Evolutionary conservation across 2,888 invertebrate species (phyloP), one percentile per base, ranked within the genome.

Genomic region (Catonia carolina): DNA sequence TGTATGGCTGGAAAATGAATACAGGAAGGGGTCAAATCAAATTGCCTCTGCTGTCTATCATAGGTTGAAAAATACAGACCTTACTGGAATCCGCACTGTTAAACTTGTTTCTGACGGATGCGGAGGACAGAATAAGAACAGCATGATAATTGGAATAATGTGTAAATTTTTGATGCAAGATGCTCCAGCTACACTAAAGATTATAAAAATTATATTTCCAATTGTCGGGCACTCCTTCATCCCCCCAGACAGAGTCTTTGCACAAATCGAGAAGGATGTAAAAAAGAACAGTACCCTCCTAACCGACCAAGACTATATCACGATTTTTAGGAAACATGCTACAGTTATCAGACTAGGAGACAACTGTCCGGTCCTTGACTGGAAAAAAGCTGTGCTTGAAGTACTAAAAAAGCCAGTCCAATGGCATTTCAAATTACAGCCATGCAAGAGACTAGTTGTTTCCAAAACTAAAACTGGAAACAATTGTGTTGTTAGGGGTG

Each of bases 11-110:
- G 69, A 70, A 65, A 60, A 66, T 58, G 51, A 64, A 53, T 58
- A 50, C 54, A 22, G 27, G 17, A 68, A 70, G 63, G 65, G 66
- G 8, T 64, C 68, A 8, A 68, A 68, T 59, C 61, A 67, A 63
- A 68, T 70, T 50, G 58, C 66, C 5, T 67, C 67, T 6, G 64
- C 66, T 12, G 60, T 69, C n/a, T 65, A 58, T 37, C 58, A 67
- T 54, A 23, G 59, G 12, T 55, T 67, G 31, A 55, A 35, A 22
- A 51, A 63, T 37, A 56, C 22, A 15, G 15, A 50, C 22, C 27
- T 58, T 33, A 14, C 39, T 37, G 42, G 37, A 6, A 22, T 48
- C n/a, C 10, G 3, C 8, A 3, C 8, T 20, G 10, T 58, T 14
- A 41, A 48, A 45, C 36, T 53, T 5, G 33, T 57, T 22, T 14